Evolutionary conservation across 2,888 invertebrate genomes (phyloP).

Genomic region (Fragum sueziense): DNA sequence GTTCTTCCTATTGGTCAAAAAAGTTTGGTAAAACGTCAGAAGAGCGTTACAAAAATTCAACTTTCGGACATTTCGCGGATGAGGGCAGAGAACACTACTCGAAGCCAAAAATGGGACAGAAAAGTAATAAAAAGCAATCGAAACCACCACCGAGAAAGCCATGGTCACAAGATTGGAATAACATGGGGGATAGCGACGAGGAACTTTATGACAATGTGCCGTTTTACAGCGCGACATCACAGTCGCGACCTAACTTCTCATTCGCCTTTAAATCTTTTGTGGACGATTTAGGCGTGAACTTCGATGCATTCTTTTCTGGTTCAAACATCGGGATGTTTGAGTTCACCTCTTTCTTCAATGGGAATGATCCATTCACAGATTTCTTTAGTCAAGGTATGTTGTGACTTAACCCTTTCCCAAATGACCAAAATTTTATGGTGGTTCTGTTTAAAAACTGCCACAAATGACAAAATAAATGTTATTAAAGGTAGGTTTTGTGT

Average conservation of each 20-base stretch:
- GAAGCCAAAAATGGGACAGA: constrained; percentile 22
- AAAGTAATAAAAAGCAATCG: constrained; percentile 34
- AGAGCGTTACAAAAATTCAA: constrained; percentile 50
- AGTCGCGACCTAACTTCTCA: constrained; percentile 64
- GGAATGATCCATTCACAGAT: constrained; percentile 55
- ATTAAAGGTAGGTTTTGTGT: too few relatives aligned
- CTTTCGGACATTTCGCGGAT: constrained; percentile 51
- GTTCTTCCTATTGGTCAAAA: constrained; percentile 36
- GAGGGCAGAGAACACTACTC: constrained; percentile 39
- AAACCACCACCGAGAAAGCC: constrained; percentile 31
- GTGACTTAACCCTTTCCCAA: too few relatives aligned
- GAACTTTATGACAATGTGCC: constrained; percentile 47
- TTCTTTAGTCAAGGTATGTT: constrained; percentile 48
- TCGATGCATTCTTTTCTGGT: constrained; percentile 63
- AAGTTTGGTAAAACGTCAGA: constrained; percentile 52
- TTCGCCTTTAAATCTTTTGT: constrained; percentile 73
- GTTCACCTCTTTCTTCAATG: constrained; percentile 63
- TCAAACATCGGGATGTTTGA: constrained; percentile 50
- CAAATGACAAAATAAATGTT: too few relatives aligned
- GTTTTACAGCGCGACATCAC: constrained; percentile 1
- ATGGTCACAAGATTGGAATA: constrained; percentile 55
- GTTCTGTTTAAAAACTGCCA: too few relatives aligned
- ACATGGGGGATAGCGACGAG: constrained; percentile 40
- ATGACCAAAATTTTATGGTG: too few relatives aligned
- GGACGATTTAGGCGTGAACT: constrained; percentile 68